Base-by-base conservation (phyloP, 1,140 invertebrate species). In the Bombus haemorrhoidalis region DNA sequence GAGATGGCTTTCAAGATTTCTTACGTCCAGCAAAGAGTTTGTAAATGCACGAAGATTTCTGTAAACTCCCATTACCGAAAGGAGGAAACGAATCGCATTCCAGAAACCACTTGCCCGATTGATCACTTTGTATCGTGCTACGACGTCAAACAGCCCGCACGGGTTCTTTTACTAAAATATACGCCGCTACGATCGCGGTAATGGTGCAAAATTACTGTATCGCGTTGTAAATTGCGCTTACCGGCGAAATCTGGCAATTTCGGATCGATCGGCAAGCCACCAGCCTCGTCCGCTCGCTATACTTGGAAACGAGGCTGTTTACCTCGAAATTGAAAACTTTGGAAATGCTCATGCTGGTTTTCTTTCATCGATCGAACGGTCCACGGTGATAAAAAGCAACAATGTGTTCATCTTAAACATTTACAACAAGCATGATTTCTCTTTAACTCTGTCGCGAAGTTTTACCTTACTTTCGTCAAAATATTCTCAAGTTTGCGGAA, bases 201-300 rank as follows among this genome's bases (percentile, higher is more conserved):
- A 73, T 73, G 69, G 53, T n/a, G 80, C 68, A 57, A 81, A 73
- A 81, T 81, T 81, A 73, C 47, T 73, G 53, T 81, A 81, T 81
- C 80, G 53, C 68, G 80, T n/a, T 73, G 68, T 73, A 73, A 81
- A 73, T 73, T 81, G 64, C 53, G 28, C 80, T 32, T 37, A 13
- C 13, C 34, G 68, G 12, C 34, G 80, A 81, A 81, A 81, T 81
- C 80, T 62, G 80, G 69, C 80, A 62, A 81, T 81, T 73, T 81
- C 39, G 69, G 18, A 59, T 73, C 69, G 68, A 81, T 73, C 69
- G 43, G 22, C 9, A 13, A 18, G 34, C 34, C 13, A 28, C 3
- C 64, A 34, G 32, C 13, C 10, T 2, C 5, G 66, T 34, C 18
- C 18, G 8, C 10, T 62, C 15, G 57, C 57, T 57, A 57, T 64